Percentiles rank a stretch among this genome's conserved stretches.
These are phyloP conservation scores for Paramuricea clavata DNA, from an alignment of 92 coral and sea anemone genomes.

Conservation along the genomic window DNA sequence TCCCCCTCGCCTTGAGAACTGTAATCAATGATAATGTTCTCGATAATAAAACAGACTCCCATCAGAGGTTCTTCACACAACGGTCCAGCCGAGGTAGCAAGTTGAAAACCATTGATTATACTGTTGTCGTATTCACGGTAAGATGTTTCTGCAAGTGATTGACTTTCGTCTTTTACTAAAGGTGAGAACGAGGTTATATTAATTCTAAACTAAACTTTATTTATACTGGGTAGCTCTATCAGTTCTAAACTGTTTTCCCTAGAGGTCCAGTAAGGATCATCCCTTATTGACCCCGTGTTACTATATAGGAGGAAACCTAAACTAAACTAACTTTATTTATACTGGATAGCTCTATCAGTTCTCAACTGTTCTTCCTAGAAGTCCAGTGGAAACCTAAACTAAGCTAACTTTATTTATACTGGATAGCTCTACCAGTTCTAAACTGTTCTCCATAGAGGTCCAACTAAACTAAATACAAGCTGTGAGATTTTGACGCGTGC, in stretches of 20 bases:
- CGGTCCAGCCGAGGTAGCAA: conserved; percentile 92
- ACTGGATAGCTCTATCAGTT: too few species aligned
- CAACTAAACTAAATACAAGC: too few species aligned
- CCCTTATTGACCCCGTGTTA: not conserved
- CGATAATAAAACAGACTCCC: conserved; percentile 95
- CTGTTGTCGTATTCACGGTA: conserved; percentile 88
- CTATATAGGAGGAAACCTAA: not conserved
- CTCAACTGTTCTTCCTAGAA: not conserved
- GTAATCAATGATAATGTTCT: conserved; percentile 54
- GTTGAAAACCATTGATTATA: conserved; percentile 90
- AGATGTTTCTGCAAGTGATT: conserved; percentile 34
- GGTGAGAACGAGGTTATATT: not conserved
- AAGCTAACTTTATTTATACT: too few species aligned
- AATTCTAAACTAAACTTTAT: not conserved
- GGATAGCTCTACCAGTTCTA: too few species aligned
- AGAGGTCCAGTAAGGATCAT: not conserved
- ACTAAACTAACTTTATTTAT: not conserved
- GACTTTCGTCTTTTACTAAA: not conserved
- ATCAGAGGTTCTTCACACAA: conserved; percentile 96
- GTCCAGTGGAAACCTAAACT: not conserved
- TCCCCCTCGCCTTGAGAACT: not conserved
- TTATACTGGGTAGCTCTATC: not conserved
- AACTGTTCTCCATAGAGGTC: too few species aligned
- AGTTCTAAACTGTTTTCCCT: not conserved
- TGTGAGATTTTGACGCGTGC: too few species aligned